These are phyloP conservation scores for Otus sunia DNA, from an alignment of 2,113 vertebrate species.

Conservation along the genomic window DNA sequence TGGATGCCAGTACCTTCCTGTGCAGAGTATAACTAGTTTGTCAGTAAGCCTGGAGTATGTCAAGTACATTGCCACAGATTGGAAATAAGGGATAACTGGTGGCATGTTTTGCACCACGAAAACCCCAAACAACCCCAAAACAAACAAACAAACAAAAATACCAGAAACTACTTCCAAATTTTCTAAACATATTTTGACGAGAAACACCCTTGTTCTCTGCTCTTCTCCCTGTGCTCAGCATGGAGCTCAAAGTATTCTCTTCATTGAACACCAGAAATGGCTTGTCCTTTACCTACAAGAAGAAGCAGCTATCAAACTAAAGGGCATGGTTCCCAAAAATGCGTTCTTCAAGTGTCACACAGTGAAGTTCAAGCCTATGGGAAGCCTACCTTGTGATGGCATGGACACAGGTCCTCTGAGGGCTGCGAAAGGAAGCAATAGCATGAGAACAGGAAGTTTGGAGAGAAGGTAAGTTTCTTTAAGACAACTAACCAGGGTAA, in stretches of 20 bases:
- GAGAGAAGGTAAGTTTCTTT: not conserved
- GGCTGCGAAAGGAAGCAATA: not conserved
- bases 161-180: not conserved
- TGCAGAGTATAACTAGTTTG: not conserved
- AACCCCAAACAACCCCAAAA: not conserved
- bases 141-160: not conserved
- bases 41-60: not conserved
- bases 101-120: not conserved
- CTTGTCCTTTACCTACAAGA: not conserved
- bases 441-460: not conserved
- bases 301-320: not conserved
- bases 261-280: not conserved
- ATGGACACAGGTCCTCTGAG: not conserved
- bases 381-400: not conserved
- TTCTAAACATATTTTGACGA: not conserved
- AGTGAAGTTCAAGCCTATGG: not conserved
- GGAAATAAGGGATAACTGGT: not conserved
- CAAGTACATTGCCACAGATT: not conserved
- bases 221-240: not conserved
- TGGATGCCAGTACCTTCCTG: not conserved
- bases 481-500: not conserved
- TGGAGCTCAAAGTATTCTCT: not conserved
- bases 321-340: not conserved
- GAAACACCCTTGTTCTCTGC: not conserved
- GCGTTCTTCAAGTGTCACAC: not conserved